phyloP scores from a whole-genome alignment of 2,797 vertebrate genomes.

The Clarias laeviceps region DNA sequence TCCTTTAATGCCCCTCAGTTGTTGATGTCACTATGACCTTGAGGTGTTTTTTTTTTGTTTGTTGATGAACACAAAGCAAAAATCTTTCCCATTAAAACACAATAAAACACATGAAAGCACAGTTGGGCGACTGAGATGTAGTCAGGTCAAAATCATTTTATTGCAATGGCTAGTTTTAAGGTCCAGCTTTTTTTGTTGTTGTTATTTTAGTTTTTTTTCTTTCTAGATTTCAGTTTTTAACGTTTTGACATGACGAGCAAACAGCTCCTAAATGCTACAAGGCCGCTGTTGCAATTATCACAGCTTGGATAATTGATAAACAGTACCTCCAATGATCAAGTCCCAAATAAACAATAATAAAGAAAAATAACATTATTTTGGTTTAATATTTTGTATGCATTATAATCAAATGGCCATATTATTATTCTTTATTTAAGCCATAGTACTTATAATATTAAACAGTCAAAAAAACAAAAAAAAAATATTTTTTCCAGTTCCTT shows the following conservation, averaged over 20 bases:
- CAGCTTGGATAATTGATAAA: constrained; percentile 9
- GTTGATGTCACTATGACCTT: constrained; percentile 46
- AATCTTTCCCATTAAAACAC: constrained; percentile 54
- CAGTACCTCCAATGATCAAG: constrained; percentile 8
- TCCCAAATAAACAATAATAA: constrained; percentile 13
- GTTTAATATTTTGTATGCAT: constrained; percentile 47
- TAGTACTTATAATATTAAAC: constrained; percentile 58
- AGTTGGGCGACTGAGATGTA: constrained; percentile 27
- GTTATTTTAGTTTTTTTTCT: not conserved
- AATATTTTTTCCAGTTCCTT: constrained; percentile 63
- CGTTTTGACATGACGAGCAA: not conserved
- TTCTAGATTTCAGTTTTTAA: not conserved
- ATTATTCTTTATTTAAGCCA: constrained; percentile 65
- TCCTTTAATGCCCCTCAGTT: constrained; percentile 60
- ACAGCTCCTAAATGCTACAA: not conserved
- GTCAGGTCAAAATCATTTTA: not conserved
- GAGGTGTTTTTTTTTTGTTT: constrained; percentile 53
- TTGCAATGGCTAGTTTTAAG: constrained; percentile 12
- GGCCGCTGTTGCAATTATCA: not conserved
- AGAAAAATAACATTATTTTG: not conserved
- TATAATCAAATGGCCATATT: constrained; percentile 49
- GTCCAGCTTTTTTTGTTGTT: constrained; percentile 15
- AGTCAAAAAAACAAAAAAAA: constrained; percentile 30
- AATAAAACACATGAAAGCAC: constrained; percentile 47
- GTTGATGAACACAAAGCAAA: constrained; percentile 39